A percentile compares a stretch with the other conserved stretches of the same genome.
These are phyloP conservation scores for Poliocrania exsul DNA, from an alignment of 2,797 vertebrate genomes.

Conservation along the genomic window DNA sequence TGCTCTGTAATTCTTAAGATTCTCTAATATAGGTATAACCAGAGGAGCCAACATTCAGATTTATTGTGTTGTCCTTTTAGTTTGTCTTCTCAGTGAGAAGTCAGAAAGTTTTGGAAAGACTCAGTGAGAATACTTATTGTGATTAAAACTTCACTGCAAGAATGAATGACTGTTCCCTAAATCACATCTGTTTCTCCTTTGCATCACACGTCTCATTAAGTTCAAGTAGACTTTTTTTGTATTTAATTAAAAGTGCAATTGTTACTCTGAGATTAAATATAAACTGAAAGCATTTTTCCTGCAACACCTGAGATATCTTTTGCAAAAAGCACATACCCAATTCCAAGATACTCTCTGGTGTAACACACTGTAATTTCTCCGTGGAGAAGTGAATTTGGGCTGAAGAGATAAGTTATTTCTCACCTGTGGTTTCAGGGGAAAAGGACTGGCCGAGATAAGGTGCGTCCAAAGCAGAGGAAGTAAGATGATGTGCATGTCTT, in stretches of 20 bases:
- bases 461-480: constrained; percentile 81
- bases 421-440: constrained; percentile 83
- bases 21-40: neutral
- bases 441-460: constrained; percentile 83
- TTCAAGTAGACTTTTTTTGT: neutral
- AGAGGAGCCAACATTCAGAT: neutral
- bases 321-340: neutral
- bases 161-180: neutral
- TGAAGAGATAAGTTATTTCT: constrained; percentile 1
- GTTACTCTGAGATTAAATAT: neutral
- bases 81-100: neutral
- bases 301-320: neutral
- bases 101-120: neutral
- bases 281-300: neutral
- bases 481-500: constrained; percentile 78
- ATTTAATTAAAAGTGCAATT: neutral
- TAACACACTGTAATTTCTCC: neutral
- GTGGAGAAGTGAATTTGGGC: neutral
- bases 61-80: neutral
- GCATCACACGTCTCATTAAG: neutral
- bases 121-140: neutral
- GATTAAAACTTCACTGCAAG: neutral
- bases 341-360: neutral
- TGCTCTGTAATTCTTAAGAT: neutral
- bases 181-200: neutral